These are phyloP conservation scores for Synanthedon vespiformis DNA, from an alignment of 2,888 invertebrate species.

Conservation along the genomic window DNA sequence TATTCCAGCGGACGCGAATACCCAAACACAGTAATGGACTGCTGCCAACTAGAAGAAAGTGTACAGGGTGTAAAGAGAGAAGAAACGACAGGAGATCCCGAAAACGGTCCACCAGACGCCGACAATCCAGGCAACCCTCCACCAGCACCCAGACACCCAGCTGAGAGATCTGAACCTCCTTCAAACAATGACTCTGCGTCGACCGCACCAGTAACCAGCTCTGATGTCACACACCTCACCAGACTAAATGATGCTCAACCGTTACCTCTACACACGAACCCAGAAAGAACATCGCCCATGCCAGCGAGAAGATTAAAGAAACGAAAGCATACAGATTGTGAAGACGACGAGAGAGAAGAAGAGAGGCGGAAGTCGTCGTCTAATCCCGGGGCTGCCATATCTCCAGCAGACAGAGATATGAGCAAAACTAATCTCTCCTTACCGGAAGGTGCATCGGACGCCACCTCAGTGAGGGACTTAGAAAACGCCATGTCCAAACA, in stretches of 20 bases:
- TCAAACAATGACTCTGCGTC: slow-evolving; percentile 46
- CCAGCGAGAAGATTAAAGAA: slow-evolving; percentile 73
- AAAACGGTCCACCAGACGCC: slow-evolving; percentile 89
- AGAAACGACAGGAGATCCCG: slow-evolving; percentile 84
- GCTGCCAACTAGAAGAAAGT: slow-evolving; percentile 90
- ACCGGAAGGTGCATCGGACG: slow-evolving; percentile 50
- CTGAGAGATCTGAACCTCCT: slow-evolving; percentile 54
- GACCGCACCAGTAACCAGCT: slow-evolving; percentile 51
- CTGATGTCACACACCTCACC: slow-evolving; percentile 57
- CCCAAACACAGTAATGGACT: slow-evolving; percentile 92
- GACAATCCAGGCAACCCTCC: slow-evolving; percentile 71
- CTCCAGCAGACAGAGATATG: slow-evolving; percentile 55
- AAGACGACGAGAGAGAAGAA: slow-evolving; percentile 59
- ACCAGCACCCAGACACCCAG: slow-evolving; percentile 41
- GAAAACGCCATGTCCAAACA: slow-evolving; percentile 98
- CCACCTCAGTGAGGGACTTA: slow-evolving; percentile 87
- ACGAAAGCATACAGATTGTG: slow-evolving; percentile 59
- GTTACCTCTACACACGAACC: slow-evolving; percentile 48
- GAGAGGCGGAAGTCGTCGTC: slow-evolving; percentile 57
- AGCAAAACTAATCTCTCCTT: slow-evolving; percentile 49
- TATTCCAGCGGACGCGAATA: slow-evolving; percentile 85
- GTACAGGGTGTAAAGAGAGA: slow-evolving; percentile 86
- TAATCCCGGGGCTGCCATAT: slow-evolving; percentile 49
- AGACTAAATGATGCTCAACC: slow-evolving; percentile 55
- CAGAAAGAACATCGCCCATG: slow-evolving; percentile 68